phyloP scores from a whole-genome alignment of 2,797 vertebrate species.

The Miichthys miiuy region DNA sequence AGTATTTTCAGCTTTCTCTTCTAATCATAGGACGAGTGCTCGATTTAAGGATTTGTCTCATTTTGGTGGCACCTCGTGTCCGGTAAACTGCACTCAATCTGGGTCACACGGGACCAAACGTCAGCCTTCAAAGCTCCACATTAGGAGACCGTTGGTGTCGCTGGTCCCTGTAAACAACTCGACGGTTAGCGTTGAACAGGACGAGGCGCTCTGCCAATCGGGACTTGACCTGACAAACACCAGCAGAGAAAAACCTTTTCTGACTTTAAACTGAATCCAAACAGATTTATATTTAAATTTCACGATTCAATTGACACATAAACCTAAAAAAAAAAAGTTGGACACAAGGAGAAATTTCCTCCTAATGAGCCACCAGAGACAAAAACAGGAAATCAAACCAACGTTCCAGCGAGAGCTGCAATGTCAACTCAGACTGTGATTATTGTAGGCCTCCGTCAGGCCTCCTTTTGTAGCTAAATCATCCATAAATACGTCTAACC shows the following conservation, averaged over 20 bases:
- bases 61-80: neutral
- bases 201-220: neutral
- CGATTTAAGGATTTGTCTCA: neutral
- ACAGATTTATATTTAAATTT: neutral
- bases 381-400: neutral
- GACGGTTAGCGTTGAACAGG: neutral
- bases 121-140: neutral
- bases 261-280: neutral
- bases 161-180: constrained; percentile 29
- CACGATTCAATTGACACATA: neutral
- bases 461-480: neutral
- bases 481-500: constrained; percentile 38
- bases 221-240: neutral
- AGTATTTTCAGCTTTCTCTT: neutral
- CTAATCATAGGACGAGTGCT: neutral
- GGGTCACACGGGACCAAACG: neutral
- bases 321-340: neutral
- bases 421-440: constrained; percentile 27
- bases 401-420: neutral
- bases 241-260: neutral
- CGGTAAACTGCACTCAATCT: too few relatives aligned
- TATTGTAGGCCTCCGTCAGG: neutral
- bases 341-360: neutral
- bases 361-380: neutral
- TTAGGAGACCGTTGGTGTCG: neutral